phyloP scores from a whole-genome alignment of 2,888 invertebrate genomes.

The Ectemnius cavifrons region DNA sequence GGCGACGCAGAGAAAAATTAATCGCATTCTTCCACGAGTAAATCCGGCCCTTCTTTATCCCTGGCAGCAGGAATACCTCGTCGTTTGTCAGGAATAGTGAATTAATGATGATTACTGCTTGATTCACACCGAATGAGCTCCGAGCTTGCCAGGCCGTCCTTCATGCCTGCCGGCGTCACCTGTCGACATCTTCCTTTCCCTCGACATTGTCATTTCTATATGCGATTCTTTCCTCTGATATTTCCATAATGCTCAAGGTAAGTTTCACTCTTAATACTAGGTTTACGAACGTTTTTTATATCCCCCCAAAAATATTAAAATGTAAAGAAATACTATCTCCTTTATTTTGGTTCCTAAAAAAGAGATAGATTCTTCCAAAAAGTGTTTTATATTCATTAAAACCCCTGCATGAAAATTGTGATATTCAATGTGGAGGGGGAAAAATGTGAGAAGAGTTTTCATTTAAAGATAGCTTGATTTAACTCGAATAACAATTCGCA shows the following conservation, averaged over 20 bases:
- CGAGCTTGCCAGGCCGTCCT: conserved; percentile 57
- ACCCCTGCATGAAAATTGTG: too few relatives aligned
- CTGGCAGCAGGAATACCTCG: conserved; percentile 70
- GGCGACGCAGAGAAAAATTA: conserved; percentile 70
- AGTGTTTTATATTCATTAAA: too few relatives aligned
- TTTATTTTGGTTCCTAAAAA: too few relatives aligned
- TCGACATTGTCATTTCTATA: conserved; percentile 67
- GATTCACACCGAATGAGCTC: conserved; percentile 66
- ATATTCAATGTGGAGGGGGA: too few relatives aligned
- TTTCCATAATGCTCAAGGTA: conserved; percentile 1
- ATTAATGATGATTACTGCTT: conserved; percentile 75
- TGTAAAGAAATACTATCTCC: too few relatives aligned
- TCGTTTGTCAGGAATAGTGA: conserved; percentile 75
- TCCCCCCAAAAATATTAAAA: too few relatives aligned
- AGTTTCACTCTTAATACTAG: too few relatives aligned
- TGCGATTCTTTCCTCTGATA: conserved; percentile 35
- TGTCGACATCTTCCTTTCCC: conserved; percentile 67
- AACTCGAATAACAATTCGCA: too few relatives aligned
- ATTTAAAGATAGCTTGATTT: too few relatives aligned
- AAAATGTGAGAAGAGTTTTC: too few relatives aligned
- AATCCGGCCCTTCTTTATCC: conserved; percentile 73
- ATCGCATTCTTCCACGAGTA: conserved; percentile 72
- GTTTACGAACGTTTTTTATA: too few relatives aligned
- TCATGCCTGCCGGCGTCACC: conserved; percentile 31
- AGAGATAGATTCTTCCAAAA: too few relatives aligned